Percentiles rank a stretch among this genome's conserved stretches.
These are phyloP conservation scores for Gnatocerus cornutus DNA, from an alignment of 2,888 invertebrate genomes.

Conservation along the genomic window DNA sequence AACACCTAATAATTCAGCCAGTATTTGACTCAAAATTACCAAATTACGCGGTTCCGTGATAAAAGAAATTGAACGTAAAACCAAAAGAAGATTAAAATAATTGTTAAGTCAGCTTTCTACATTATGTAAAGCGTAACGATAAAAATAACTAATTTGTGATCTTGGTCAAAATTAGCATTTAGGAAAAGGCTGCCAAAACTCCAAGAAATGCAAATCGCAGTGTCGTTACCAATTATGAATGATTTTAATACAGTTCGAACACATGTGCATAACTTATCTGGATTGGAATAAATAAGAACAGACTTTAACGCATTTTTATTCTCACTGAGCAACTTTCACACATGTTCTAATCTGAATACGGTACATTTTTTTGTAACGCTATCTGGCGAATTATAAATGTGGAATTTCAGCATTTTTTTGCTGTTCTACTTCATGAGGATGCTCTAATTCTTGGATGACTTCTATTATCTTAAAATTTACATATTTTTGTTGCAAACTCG, in stretches of 20 bases:
- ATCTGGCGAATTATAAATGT: conserved; percentile 13
- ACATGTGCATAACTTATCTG: background rate
- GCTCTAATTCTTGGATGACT: no score
- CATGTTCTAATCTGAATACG: conserved; percentile 21
- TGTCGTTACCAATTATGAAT: no score
- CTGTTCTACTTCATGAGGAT: conserved; percentile 7
- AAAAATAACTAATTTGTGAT: conserved; percentile 21
- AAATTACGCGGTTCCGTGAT: no score
- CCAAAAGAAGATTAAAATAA: no score
- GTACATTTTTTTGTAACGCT: conserved; percentile 20
- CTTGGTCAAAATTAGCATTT: conserved; percentile 17
- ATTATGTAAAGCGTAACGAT: conserved; percentile 18
- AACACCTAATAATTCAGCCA: no score
- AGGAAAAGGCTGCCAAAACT: conserved; percentile 1
- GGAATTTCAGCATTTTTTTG: conserved; percentile 7
- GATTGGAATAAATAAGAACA: conserved; percentile 4
- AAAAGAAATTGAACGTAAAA: no score
- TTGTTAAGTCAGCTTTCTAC: conserved; percentile 11
- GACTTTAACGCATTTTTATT: conserved; percentile 10
- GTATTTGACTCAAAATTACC: no score
- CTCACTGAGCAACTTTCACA: conserved; percentile 22
- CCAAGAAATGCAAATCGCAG: no score
- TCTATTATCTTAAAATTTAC: background rate
- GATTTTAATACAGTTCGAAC: no score
- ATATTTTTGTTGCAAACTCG: no score